Evolutionary conservation across 2,888 invertebrate genomes (phyloP).

Genomic region (Galerucella nymphaeae): DNA sequence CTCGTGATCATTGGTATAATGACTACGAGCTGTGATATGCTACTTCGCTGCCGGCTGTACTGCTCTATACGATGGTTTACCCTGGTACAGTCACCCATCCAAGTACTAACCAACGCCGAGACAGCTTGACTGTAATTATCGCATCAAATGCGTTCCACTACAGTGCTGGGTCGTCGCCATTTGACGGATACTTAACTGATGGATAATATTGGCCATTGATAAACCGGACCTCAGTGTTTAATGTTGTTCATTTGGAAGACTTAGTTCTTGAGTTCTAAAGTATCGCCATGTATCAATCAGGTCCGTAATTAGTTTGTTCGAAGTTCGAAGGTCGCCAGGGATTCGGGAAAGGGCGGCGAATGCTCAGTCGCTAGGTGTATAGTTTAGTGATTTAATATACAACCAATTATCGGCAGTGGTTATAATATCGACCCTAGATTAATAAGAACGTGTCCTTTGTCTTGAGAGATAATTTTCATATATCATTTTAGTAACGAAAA

Average conservation of each 20-base stretch:
- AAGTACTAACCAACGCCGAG: too few relatives aligned
- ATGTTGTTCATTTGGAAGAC: neutral
- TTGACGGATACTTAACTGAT: too few relatives aligned
- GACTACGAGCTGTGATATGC: too few relatives aligned
- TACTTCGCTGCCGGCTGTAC: too few relatives aligned
- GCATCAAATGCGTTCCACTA: too few relatives aligned
- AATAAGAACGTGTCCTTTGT: slow-evolving; percentile 35
- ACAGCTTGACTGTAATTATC: too few relatives aligned
- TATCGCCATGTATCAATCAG: slow-evolving; percentile 52
- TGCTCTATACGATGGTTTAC: too few relatives aligned
- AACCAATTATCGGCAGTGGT: slow-evolving; percentile 42
- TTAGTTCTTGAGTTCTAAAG: slow-evolving; percentile 18
- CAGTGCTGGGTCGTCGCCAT: too few relatives aligned
- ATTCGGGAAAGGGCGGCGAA: slow-evolving; percentile 43
- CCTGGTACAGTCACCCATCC: too few relatives aligned
- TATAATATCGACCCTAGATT: slow-evolving; percentile 39
- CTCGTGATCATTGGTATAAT: too few relatives aligned
- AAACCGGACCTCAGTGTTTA: neutral
- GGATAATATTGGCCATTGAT: too few relatives aligned
- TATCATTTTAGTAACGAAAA: slow-evolving; percentile 36
- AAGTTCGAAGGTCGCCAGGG: slow-evolving; percentile 46
- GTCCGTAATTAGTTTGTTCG: slow-evolving; percentile 55
- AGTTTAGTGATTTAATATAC: slow-evolving; percentile 40
- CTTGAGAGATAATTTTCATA: slow-evolving; percentile 34
- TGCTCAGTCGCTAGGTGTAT: slow-evolving; percentile 45